Percentiles rank a stretch among this genome's conserved stretches.
These are phyloP conservation scores for Porites rus DNA, from an alignment of 92 coral and sea anemone genomes.

Conservation along the genomic window DNA sequence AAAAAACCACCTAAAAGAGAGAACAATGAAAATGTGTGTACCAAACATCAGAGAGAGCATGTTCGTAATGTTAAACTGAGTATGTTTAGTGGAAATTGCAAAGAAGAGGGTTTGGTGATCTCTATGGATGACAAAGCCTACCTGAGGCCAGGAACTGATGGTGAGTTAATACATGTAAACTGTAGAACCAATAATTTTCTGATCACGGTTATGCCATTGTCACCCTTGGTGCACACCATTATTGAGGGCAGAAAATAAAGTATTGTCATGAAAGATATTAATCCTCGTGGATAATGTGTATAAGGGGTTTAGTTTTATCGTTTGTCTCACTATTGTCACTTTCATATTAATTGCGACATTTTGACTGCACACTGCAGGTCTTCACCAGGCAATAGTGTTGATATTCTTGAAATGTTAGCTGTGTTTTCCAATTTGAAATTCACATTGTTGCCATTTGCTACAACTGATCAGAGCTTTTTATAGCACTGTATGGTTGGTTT, in stretches of 20 bases:
- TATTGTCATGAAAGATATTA: too few relatives aligned
- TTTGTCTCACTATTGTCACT: too few relatives aligned
- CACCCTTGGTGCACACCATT: neutral
- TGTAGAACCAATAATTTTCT: neutral
- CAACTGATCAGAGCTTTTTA: neutral
- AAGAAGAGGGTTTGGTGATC: neutral
- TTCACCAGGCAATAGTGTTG: too few relatives aligned
- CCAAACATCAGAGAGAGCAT: conserved; percentile 63
- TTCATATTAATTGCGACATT: too few relatives aligned
- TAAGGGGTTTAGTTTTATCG: too few relatives aligned
- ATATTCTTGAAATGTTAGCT: neutral
- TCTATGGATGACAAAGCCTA: conserved; percentile 3
- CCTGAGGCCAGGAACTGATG: neutral
- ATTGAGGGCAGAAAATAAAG: neutral
- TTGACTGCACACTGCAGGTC: too few relatives aligned
- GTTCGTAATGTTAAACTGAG: conserved; percentile 10
- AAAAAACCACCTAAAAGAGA: conserved; percentile 69
- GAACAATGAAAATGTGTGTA: conserved; percentile 25
- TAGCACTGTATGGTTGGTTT: neutral
- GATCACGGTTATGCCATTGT: neutral
- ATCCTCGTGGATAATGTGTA: too few relatives aligned
- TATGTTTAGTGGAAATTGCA: too few relatives aligned
- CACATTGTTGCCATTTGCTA: neutral
- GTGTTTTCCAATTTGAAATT: neutral
- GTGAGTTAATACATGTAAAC: neutral